Evolutionary conservation across 2,888 invertebrate species (phyloP), one percentile per base, ranked within the genome.

Genomic region (Dastarcus helophoroides): DNA sequence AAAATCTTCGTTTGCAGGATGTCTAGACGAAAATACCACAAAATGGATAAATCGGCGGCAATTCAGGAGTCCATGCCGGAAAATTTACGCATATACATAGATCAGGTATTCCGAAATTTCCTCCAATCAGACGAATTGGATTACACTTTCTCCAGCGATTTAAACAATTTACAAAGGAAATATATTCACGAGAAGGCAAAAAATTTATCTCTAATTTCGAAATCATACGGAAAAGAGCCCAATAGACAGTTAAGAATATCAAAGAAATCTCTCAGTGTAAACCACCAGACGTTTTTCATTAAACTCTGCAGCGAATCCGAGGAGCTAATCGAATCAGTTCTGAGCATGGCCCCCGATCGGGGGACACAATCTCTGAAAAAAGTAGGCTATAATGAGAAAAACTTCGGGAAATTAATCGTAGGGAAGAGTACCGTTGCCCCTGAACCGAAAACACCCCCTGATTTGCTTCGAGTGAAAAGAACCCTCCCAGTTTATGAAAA

Each of bases 111-210:
- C 17, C 43, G 49, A 22, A 43, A 48, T 3, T 57, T 57, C 32
- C 24, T 54, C 19, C 40, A 41, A 11, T 44, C 47, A 7, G 44
- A 45, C 14, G 22, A 36, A 17, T 42, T 32, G 7, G 50, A 53
- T 36, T 47, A 47, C 31, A 46, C 50, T 17, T 57, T 57, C 70
- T 80, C 84, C 3, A 72, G 79, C 3, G 80, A 79, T 23, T 64
- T 86, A 36, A 79, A 77, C 7, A 76, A 80, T 6, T 72, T 74
- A 40, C 83, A 89, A 58, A 68, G 89, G 42, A 82, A 80, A 7
- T 86, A 81, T 51, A 73, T 89, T 37, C 88, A 88, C 55, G 67
- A 74, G 40, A 67, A 77, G 14, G 79, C 79, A 22, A 67, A 67
- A 26, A 67, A 71, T 39, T 59, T 78, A 40, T 82, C 83, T 4